A percentile compares a stretch with the other conserved stretches of the same genome.
phyloP scores from a whole-genome alignment of 2,888 invertebrate genomes.

The Abrostola triplasia region DNA sequence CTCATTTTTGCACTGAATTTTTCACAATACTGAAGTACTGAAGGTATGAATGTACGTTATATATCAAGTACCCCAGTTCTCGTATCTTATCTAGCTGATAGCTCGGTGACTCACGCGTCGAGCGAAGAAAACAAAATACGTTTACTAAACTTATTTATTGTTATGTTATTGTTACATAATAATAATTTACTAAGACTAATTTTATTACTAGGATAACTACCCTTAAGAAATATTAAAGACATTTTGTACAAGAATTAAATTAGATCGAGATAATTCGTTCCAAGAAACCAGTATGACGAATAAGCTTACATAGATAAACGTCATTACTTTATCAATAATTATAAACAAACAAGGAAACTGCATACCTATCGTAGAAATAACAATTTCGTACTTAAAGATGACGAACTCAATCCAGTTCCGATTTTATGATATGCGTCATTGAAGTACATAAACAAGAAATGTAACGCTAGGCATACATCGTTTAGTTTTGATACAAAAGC shows the following conservation, averaged over 20 bases:
- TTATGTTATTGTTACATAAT: constrained; percentile 49
- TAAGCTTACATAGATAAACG: constrained; percentile 7
- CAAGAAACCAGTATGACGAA: constrained; percentile 11
- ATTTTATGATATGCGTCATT: constrained; percentile 20
- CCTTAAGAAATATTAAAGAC: constrained; percentile 14
- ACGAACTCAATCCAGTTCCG: not conserved
- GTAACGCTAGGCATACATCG: constrained; percentile 4
- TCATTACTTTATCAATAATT: constrained; percentile 4
- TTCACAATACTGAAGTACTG: constrained; percentile 36
- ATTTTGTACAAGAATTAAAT: constrained; percentile 49
- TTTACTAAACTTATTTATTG: constrained; percentile 46
- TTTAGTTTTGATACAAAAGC: not conserved
- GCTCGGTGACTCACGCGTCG: constrained; percentile 37
- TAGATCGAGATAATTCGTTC: constrained; percentile 7
- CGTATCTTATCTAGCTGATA: constrained; percentile 60
- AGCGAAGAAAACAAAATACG: constrained; percentile 36
- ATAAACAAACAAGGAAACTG: constrained; percentile 23
- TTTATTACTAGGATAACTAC: constrained; percentile 30
- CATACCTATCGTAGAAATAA: not conserved
- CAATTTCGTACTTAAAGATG: constrained; percentile 13
- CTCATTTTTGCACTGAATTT: constrained; percentile 67
- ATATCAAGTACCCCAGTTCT: constrained; percentile 45
- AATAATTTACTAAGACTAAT: constrained; percentile 54
- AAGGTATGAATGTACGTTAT: constrained; percentile 23
- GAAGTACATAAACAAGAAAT: constrained; percentile 6